Conservation (phyloP, 1,140 invertebrate species). For the Pseudomyrmex cubaensis region DNA sequence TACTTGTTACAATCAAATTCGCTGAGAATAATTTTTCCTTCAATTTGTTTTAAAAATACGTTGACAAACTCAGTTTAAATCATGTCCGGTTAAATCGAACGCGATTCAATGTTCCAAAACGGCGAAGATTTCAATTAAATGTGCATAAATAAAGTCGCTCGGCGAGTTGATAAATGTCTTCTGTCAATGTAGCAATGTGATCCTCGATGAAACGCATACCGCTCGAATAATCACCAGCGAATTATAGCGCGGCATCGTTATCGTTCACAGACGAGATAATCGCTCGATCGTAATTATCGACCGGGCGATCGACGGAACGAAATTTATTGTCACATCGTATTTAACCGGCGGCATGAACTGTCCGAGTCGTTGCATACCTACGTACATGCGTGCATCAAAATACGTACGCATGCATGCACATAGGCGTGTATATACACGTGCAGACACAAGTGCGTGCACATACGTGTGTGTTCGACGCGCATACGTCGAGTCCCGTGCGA, state of each 20-base stretch:
- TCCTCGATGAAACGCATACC: conserved; percentile 52
- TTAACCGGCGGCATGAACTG: conserved; percentile 77
- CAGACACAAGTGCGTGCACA: conserved; percentile 23
- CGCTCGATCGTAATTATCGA: conserved; percentile 65
- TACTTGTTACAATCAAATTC: not conserved
- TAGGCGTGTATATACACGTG: conserved; percentile 23
- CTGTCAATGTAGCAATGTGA: conserved; percentile 28
- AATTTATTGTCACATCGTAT: conserved; percentile 76
- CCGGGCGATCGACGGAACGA: conserved; percentile 68
- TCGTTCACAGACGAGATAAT: conserved; percentile 52
- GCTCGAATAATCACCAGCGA: conserved; percentile 49
- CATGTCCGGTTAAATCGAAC: not conserved
- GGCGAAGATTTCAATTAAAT: conserved; percentile 43
- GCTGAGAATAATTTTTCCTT: too few species aligned
- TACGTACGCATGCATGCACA: conserved; percentile 20
- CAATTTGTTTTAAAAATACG: not conserved
- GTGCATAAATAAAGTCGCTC: conserved; percentile 31
- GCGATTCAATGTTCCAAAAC: conserved; percentile 12
- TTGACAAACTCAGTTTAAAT: conserved; percentile 1
- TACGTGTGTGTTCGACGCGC: conserved; percentile 26
- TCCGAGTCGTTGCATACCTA: conserved; percentile 57
- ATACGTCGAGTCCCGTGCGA: conserved; percentile 62
- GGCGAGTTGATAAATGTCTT: conserved; percentile 52
- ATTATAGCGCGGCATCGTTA: conserved; percentile 55
- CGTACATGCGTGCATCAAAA: not conserved